These are phyloP conservation scores for Tapirus terrestris DNA, from an alignment of 2,113 vertebrate genomes.

Conservation along the genomic window DNA sequence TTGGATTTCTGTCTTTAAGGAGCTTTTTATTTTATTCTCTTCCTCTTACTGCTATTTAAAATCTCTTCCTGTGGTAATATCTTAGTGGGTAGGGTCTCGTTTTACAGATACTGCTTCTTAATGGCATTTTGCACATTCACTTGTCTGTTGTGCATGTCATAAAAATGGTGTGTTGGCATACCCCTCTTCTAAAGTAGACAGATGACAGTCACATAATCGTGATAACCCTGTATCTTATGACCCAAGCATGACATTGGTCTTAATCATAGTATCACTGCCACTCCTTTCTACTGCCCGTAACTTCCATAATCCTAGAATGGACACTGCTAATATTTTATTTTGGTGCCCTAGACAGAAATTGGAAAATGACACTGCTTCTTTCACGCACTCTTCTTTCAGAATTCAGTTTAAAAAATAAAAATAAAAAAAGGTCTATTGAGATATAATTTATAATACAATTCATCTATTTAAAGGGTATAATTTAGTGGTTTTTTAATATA, in stretches of 20 bases:
- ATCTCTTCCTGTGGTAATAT: neutral
- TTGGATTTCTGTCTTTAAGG: neutral
- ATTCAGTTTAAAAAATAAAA: neutral
- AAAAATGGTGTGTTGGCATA: neutral
- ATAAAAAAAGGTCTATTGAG: neutral
- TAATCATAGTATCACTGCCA: neutral
- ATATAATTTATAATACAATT: neutral
- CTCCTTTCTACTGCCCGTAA: neutral
- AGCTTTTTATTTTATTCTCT: neutral
- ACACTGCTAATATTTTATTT: neutral
- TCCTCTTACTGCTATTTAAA: conserved; percentile 26
- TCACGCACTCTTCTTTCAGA: conserved; percentile 30
- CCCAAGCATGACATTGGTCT: neutral
- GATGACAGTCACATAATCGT: neutral
- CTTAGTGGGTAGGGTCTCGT: neutral
- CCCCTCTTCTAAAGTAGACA: neutral
- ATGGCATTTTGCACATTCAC: neutral
- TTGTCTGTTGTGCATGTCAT: neutral
- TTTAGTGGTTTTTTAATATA: neutral
- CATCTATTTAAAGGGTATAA: neutral
- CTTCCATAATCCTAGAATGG: conserved; percentile 17
- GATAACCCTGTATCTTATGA: neutral
- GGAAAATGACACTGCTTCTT: conserved; percentile 13
- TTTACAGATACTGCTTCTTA: conserved; percentile 17
- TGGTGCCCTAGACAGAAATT: neutral